Base-by-base conservation (phyloP, 23 tunicate species). In the Clavelina lepadiformis region DNA sequence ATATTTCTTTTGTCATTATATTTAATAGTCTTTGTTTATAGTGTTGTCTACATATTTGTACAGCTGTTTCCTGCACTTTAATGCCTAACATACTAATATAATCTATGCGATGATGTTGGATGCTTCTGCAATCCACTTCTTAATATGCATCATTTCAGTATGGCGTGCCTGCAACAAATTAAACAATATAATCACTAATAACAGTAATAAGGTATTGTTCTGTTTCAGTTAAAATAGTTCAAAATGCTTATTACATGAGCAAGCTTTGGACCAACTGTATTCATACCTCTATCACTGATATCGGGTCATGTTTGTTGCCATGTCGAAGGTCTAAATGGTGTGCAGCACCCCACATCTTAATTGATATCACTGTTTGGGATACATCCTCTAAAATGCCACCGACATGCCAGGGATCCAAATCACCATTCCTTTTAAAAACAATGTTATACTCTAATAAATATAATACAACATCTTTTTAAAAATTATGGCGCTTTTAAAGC, bases 401-500 rank as follows among this genome's bases (percentile, higher is more conserved):
- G n/a, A 73, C 89, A 49, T 80, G 81, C 96, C 96, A 88, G 28
- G 96, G 96, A 46, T 88, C 96, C 0, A 88, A 51, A 35, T 56
- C 56, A 0, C 96, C 96, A 68, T 88, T 88, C 5, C 89, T 82
- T n/a, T n/a, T n/a, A n/a, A n/a, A n/a, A n/a, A n/a, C n/a, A n/a
- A n/a, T n/a, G n/a, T n/a, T n/a, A n/a, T n/a, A n/a, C n/a, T n/a
- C n/a, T n/a, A n/a, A n/a, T n/a, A n/a, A n/a, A n/a, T n/a, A n/a
- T n/a, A n/a, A n/a, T n/a, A n/a, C n/a, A n/a, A n/a, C n/a, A n/a
- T n/a, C n/a, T n/a, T n/a, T n/a, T n/a, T n/a, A n/a, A n/a, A n/a
- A n/a, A n/a, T n/a, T n/a, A n/a, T n/a, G n/a, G n/a, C n/a, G n/a
- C n/a, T n/a, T n/a, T 41, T 8, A 41, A 11, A 41, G 15, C 3